Conservation (phyloP, 2,888 invertebrate species). For the Drosophila fulvimacula region DNA sequence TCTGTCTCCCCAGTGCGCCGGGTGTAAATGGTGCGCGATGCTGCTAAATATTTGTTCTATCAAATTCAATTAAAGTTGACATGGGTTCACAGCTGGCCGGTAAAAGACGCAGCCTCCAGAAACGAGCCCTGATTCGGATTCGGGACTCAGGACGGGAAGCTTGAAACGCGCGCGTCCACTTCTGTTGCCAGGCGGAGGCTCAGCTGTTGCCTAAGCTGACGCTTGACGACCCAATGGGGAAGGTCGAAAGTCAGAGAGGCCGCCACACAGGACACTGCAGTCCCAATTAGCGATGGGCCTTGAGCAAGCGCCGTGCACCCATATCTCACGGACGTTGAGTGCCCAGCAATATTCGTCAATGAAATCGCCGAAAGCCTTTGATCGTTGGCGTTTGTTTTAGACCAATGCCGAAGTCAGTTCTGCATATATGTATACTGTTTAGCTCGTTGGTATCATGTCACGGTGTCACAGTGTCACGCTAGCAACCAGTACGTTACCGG, state of each 20-base stretch:
- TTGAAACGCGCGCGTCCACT: constrained; percentile 1
- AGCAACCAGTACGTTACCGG: not conserved
- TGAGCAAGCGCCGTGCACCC: not conserved
- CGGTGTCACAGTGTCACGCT: constrained; percentile 1
- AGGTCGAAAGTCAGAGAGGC: constrained; percentile 26
- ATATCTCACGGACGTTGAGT: not conserved
- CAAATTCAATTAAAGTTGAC: constrained; percentile 80
- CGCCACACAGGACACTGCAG: constrained; percentile 14
- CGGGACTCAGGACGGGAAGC: not conserved
- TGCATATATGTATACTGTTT: not conserved
- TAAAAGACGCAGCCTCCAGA: constrained; percentile 17
- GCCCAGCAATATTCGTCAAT: not conserved
- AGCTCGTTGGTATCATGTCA: not conserved
- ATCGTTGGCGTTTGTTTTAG: not conserved
- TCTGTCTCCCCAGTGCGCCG: constrained; percentile 37
- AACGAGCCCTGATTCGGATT: constrained; percentile 3
- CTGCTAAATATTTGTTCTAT: constrained; percentile 78
- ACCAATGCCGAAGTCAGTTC: not conserved
- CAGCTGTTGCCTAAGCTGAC: constrained; percentile 34
- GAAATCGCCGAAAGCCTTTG: not conserved
- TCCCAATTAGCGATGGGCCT: constrained; percentile 24
- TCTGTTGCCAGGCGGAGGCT: constrained; percentile 16
- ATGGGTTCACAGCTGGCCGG: constrained; percentile 71
- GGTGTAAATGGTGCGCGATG: constrained; percentile 69
- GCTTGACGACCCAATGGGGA: constrained; percentile 23